A percentile compares a stretch with the other conserved stretches of the same genome.
These are phyloP conservation scores for Orthonychiurus folsomi DNA, from an alignment of 2,888 invertebrate genomes.

Conservation along the genomic window DNA sequence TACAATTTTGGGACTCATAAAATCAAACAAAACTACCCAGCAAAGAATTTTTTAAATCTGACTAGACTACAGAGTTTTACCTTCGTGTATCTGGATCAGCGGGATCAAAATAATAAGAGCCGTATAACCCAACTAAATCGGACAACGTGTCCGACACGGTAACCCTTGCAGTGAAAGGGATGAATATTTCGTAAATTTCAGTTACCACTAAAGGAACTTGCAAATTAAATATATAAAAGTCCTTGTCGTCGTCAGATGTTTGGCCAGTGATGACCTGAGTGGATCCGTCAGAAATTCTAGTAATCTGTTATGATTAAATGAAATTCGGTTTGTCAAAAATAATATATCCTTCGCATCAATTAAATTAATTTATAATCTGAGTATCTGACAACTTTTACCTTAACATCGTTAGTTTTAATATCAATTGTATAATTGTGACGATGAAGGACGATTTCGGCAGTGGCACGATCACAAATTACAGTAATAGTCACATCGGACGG, in stretches of 20 bases:
- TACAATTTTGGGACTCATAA: no score
- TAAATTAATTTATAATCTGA: no score
- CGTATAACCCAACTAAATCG: background rate
- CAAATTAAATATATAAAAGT: background rate
- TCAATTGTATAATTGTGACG: background rate
- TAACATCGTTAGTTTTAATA: slow-evolving; percentile 6
- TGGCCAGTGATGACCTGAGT: background rate
- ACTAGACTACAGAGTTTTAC: background rate
- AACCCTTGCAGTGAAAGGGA: background rate
- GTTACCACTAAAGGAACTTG: background rate
- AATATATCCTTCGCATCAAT: no score
- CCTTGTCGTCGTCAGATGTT: background rate
- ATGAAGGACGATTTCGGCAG: slow-evolving; percentile 19
- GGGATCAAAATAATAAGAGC: background rate
- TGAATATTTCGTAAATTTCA: background rate
- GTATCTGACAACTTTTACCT: no score
- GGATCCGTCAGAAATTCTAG: background rate
- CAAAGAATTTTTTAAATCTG: background rate
- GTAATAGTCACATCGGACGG: slow-evolving; percentile 18
- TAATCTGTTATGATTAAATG: background rate
- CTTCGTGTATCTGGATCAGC: background rate
- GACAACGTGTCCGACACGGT: background rate
- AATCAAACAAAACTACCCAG: background rate
- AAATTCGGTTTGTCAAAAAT: no score
- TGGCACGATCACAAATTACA: slow-evolving; percentile 4